A percentile compares a stretch with the other conserved stretches of the same genome.
phyloP scores from a whole-genome alignment of 2,797 vertebrate genomes.

The Ptychadena robeensis region DNA sequence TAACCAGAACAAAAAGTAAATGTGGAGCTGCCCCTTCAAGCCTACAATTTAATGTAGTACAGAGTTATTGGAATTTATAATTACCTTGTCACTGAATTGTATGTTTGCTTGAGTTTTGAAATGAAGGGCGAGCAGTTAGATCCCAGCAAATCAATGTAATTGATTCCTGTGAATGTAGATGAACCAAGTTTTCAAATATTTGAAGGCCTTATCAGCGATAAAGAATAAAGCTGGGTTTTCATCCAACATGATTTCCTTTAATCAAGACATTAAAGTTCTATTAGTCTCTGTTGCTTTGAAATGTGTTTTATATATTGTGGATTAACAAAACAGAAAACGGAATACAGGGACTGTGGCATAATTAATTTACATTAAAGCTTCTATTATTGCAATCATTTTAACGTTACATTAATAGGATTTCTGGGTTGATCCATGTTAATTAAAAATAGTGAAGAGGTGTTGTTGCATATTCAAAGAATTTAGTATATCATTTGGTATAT shows the following conservation, averaged over 20 bases:
- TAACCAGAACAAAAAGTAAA: too few species aligned
- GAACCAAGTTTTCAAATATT: background rate
- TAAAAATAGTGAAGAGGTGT: background rate
- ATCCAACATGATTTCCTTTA: background rate
- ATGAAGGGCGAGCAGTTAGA: background rate
- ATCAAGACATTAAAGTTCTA: background rate
- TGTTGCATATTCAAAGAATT: background rate
- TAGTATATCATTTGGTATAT: background rate
- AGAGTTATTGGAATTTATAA: background rate
- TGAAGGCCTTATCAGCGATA: conserved; percentile 6
- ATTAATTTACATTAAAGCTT: background rate
- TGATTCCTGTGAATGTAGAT: conserved; percentile 21
- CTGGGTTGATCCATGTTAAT: background rate
- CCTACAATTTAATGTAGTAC: background rate
- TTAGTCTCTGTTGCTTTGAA: background rate
- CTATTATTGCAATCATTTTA: background rate
- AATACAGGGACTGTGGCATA: background rate
- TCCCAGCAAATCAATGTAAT: conserved; percentile 12
- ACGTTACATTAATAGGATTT: too few species aligned
- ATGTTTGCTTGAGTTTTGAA: conserved; percentile 15
- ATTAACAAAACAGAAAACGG: background rate
- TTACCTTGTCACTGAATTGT: conserved; percentile 13
- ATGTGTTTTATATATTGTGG: conserved; percentile 1
- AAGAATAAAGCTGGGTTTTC: background rate
- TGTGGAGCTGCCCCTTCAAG: too few species aligned